These are phyloP conservation scores for Limenitis camilla DNA, from an alignment of 2,888 invertebrate genomes.

Conservation along the genomic window DNA sequence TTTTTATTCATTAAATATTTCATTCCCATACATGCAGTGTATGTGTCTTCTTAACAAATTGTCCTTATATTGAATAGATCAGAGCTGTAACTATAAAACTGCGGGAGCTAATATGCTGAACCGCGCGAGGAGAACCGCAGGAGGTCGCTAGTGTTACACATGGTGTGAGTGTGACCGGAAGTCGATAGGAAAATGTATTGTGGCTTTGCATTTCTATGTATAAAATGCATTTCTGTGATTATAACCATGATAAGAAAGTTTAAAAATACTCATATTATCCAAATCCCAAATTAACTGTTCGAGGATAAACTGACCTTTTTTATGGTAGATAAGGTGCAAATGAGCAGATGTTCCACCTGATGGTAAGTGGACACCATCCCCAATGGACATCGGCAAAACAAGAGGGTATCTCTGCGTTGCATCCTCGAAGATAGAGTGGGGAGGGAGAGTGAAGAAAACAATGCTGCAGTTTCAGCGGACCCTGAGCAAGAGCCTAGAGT, in stretches of 20 bases:
- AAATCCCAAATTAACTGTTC: too few species aligned
- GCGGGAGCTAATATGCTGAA: constrained; percentile 21
- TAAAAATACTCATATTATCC: too few species aligned
- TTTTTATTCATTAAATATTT: background rate
- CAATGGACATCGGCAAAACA: too few species aligned
- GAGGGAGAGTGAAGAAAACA: too few species aligned
- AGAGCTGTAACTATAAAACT: constrained; percentile 20
- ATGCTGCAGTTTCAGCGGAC: too few species aligned
- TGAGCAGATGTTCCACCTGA: too few species aligned
- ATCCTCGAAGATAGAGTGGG: too few species aligned
- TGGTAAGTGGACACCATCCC: too few species aligned
- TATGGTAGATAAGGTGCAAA: too few species aligned
- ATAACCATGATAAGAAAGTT: background rate
- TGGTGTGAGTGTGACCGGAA: constrained; percentile 14
- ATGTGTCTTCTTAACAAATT: constrained; percentile 2
- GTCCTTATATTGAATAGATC: constrained; percentile 13
- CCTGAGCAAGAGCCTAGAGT: too few species aligned
- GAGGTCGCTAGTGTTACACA: constrained; percentile 12
- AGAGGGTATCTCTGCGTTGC: too few species aligned
- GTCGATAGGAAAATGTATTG: constrained; percentile 9
- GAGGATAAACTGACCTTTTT: too few species aligned
- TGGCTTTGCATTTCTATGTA: constrained; percentile 1
- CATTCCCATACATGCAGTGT: background rate
- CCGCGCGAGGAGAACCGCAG: constrained; percentile 14
- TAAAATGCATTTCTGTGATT: constrained; percentile 1